Evolutionary conservation across 2,797 vertebrate genomes (phyloP).

Genomic region (Xenopus petersii): DNA sequence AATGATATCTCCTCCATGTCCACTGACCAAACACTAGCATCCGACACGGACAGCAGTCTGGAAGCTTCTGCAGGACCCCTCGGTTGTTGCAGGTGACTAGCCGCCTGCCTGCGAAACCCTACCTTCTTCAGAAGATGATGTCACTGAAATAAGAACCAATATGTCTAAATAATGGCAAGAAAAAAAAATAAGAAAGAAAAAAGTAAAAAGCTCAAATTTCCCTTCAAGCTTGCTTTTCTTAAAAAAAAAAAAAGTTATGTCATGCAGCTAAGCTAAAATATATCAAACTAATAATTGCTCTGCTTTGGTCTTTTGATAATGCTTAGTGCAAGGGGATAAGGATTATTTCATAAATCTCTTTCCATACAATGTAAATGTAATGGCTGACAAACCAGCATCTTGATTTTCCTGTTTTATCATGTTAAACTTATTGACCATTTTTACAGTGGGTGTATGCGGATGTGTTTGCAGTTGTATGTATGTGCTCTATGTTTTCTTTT

Average conservation of each 20-base stretch:
- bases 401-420: conserved; percentile 72
- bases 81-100: conserved; percentile 99
- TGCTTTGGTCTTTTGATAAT: conserved; percentile 84
- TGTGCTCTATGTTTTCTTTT: conserved; percentile 54
- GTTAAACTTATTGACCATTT: conserved; percentile 75
- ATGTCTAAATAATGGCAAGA: conserved; percentile 50
- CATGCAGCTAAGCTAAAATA: conserved; percentile 80
- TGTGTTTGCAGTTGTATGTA: conserved; percentile 57
- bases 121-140: conserved; percentile 97
- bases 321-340: conserved; percentile 65
- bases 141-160: conserved; percentile 54
- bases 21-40: conserved; percentile 98
- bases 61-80: conserved; percentile 97
- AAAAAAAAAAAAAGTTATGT: conserved; percentile 60
- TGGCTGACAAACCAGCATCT: conserved; percentile 75
- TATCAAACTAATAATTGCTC: conserved; percentile 94
- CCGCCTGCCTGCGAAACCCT: conserved; percentile 99
- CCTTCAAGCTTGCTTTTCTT: conserved; percentile 86
- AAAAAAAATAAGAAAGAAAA: conserved; percentile 56
- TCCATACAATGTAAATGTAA: conserved; percentile 77
- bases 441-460: conserved; percentile 51
- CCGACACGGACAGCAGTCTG: conserved; percentile 99
- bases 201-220: conserved; percentile 62
- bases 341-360: conserved; percentile 71
- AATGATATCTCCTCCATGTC: conserved; percentile 99